These are phyloP conservation scores for Daboia siamensis DNA, from an alignment of 2,113 vertebrate genomes.

Conservation along the genomic window DNA sequence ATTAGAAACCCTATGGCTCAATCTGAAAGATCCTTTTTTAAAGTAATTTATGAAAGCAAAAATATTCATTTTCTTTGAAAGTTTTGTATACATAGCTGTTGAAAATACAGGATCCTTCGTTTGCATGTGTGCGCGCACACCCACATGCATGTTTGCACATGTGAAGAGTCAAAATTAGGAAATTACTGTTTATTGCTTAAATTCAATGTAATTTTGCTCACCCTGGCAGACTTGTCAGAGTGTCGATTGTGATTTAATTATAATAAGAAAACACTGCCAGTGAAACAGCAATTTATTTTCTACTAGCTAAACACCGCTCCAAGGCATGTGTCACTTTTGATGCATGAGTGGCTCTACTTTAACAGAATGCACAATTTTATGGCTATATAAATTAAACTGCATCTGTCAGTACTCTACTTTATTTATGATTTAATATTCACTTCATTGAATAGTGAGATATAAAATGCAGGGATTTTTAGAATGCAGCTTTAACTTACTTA, in stretches of 20 bases:
- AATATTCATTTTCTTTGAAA: not conserved
- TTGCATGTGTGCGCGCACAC: fast-evolving
- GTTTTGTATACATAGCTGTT: not conserved
- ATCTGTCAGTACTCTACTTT: constrained; percentile 2
- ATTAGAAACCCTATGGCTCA: not conserved
- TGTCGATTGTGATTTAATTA: constrained; percentile 23
- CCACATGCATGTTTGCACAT: not conserved
- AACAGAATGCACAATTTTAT: constrained; percentile 25
- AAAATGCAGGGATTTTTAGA: constrained; percentile 12
- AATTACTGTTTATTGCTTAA: constrained; percentile 25
- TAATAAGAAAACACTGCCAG: not conserved
- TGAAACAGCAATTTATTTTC: constrained; percentile 23
- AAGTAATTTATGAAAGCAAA: not conserved
- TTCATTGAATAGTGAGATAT: constrained; percentile 30
- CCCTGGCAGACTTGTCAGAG: constrained; percentile 15
- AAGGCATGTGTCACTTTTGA: constrained; percentile 24
- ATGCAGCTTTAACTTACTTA: constrained; percentile 29
- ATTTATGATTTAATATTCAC: constrained; percentile 44
- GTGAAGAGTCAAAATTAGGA: constrained; percentile 9
- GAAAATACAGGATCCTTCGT: constrained; percentile 8
- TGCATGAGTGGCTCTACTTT: constrained; percentile 10
- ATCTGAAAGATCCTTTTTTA: not conserved
- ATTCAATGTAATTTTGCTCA: constrained; percentile 18
- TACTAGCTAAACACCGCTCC: constrained; percentile 17
- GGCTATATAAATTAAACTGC: constrained; percentile 33